Percentiles rank a stretch among this genome's conserved stretches.
Evolutionary conservation across 2,797 vertebrate species (phyloP).

Genomic region (Macropus fuliginosus): DNA sequence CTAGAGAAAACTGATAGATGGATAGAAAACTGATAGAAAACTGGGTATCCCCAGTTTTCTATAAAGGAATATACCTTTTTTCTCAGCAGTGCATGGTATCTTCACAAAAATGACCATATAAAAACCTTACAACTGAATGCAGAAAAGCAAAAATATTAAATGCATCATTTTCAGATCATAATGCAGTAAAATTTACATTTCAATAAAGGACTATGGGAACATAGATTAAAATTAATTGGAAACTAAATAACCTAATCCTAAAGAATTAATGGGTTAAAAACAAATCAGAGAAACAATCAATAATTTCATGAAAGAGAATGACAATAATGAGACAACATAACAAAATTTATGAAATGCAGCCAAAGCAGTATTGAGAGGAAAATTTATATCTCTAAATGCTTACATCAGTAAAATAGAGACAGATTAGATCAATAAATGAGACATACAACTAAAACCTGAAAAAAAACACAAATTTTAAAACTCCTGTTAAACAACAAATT

Average conservation of each 20-base stretch:
- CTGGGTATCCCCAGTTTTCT: too few relatives aligned
- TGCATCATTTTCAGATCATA: background rate
- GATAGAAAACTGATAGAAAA: background rate
- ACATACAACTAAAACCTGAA: background rate
- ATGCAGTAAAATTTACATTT: background rate
- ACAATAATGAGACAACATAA: background rate
- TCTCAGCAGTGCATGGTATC: background rate
- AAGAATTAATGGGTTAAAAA: background rate
- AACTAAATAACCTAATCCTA: background rate
- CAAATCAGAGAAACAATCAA: background rate
- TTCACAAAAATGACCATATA: background rate
- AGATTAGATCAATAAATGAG: background rate
- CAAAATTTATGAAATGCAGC: background rate
- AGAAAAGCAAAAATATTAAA: background rate
- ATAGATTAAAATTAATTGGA: background rate
- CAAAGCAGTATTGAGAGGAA: background rate
- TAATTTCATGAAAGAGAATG: background rate
- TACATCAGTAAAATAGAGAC: background rate
- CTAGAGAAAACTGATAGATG: background rate
- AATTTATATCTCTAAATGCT: background rate
- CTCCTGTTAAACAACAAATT: background rate
- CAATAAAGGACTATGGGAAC: background rate
- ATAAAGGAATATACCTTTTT: background rate
- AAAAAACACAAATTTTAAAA: background rate
- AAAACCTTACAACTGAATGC: background rate